Base-by-base conservation (phyloP, 2,797 vertebrate genomes). In the Meda fulgida region DNA sequence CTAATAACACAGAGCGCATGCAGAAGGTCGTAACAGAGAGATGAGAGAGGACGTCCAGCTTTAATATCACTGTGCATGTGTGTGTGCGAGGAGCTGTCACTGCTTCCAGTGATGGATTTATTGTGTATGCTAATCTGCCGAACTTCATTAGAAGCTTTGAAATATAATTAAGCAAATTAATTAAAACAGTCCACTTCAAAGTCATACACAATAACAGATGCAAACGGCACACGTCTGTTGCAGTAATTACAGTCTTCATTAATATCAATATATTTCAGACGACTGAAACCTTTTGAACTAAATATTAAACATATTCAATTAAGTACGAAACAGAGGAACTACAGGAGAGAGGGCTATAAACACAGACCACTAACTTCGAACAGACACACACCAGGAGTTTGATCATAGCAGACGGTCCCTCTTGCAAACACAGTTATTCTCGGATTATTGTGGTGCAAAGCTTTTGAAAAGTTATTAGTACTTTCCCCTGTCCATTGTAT, bases 141-240 rank as follows among this genome's bases (percentile, higher is more conserved):
- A 46, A 65, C 80, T 86, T 79, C 76, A 83, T 86, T 73, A 83
- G 80, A 83, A 72, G 85, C 67, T 83, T 66, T 73, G 29, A 65
- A 83, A 83, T 79, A 73, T 87, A 84, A 81, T 78, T 85, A 85
- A 84, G 69, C 48, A 69, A 83, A 83, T 84, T 31, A 67, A 85
- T 72, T 82, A 82, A 87, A 85, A 36, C 48, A 38, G 66, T 84
- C 83, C 63, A 80, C 66, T 84, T 78, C 55, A 81, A 78, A 82
- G 72, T 72, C 83, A 85, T 21, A 40, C 21, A 43, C 51, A 60
- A 73, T 69, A 40, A 71, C 48, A 63, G 65, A 31, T 31, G 5
- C 76, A 16, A 34, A 46, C 78, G 1, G 63, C 26, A 77, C 46
- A 84, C 8, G 14, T 53, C 63, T 55, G 72, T 11, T 55, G 34